These are phyloP conservation scores for Himantopus leucocephalus DNA, from an alignment of 2,113 vertebrate species.

Conservation along the genomic window DNA sequence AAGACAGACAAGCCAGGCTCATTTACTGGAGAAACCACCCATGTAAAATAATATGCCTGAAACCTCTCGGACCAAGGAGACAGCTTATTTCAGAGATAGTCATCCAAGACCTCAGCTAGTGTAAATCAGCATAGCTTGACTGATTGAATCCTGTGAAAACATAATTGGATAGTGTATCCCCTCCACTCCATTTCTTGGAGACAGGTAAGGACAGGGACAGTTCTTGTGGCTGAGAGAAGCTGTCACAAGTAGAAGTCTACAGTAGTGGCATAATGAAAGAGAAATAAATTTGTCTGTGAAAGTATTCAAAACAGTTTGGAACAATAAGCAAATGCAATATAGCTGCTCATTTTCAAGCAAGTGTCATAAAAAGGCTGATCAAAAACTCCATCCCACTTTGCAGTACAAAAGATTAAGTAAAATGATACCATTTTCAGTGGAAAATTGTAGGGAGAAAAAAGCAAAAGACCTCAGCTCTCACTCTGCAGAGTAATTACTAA, in stretches of 20 bases:
- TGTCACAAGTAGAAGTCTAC: not conserved
- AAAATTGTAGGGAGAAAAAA: conserved; percentile 35
- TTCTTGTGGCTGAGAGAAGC: not conserved
- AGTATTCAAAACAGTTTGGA: not conserved
- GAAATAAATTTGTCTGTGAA: not conserved
- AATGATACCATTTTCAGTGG: conserved; percentile 29
- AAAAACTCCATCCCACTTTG: conserved; percentile 26
- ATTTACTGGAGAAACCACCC: conserved; percentile 9
- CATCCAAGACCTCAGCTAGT: not conserved
- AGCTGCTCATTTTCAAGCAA: not conserved
- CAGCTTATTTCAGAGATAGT: conserved; percentile 45
- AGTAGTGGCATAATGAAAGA: not conserved
- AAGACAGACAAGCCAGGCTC: conserved; percentile 7
- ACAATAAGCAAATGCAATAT: not conserved
- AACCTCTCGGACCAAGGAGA: conserved; percentile 24
- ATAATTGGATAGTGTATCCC: not conserved
- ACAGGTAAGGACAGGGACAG: not conserved
- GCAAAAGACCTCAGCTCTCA: not conserved
- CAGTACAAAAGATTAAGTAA: conserved; percentile 33
- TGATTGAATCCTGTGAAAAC: conserved; percentile 11
- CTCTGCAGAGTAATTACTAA: conserved; percentile 34
- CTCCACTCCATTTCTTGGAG: not conserved
- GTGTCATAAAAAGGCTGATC: conserved; percentile 25
- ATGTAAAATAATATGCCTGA: conserved; percentile 44
- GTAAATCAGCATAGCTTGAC: conserved; percentile 22